A percentile compares a stretch with the other conserved stretches of the same genome.
Conservation (phyloP, 2,113 vertebrate genomes). For the Oenanthe oenanthe region DNA sequence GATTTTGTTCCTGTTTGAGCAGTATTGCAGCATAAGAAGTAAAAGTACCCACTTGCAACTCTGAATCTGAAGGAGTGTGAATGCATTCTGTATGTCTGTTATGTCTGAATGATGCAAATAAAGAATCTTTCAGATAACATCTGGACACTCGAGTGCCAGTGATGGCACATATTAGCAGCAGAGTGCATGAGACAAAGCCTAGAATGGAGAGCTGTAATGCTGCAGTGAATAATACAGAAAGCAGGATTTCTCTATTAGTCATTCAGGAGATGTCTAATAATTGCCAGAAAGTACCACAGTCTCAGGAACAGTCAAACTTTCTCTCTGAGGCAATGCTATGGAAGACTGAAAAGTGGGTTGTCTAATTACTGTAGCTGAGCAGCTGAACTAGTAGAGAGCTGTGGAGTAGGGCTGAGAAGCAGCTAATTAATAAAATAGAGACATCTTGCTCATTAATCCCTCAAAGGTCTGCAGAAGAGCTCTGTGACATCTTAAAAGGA, state of each 20-base stretch:
- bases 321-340: neutral
- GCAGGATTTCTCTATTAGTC: slow-evolving; percentile 1
- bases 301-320: neutral
- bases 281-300: slow-evolving; percentile 16
- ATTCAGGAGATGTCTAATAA: slow-evolving; percentile 19
- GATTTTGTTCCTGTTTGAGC: neutral
- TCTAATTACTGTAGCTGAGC: slow-evolving; percentile 44
- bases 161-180: neutral
- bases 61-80: neutral
- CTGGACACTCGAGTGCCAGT: neutral
- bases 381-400: slow-evolving; percentile 20
- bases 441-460: slow-evolving; percentile 20
- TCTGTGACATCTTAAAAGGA: slow-evolving; percentile 28
- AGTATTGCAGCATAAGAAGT: neutral
- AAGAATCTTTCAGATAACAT: slow-evolving; percentile 45
- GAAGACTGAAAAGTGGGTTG: slow-evolving; percentile 3
- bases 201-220: neutral
- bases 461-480: slow-evolving; percentile 43
- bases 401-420: neutral
- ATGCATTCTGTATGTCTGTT: neutral
- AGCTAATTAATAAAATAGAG: slow-evolving; percentile 52
- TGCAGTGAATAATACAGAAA: slow-evolving; percentile 9
- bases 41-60: neutral
- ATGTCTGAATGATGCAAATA: neutral
- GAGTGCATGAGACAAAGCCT: neutral